These are phyloP conservation scores for Bolinopsis microptera DNA, from an alignment of 37 sponge, comb jelly and placozoan species.

Conservation along the genomic window DNA sequence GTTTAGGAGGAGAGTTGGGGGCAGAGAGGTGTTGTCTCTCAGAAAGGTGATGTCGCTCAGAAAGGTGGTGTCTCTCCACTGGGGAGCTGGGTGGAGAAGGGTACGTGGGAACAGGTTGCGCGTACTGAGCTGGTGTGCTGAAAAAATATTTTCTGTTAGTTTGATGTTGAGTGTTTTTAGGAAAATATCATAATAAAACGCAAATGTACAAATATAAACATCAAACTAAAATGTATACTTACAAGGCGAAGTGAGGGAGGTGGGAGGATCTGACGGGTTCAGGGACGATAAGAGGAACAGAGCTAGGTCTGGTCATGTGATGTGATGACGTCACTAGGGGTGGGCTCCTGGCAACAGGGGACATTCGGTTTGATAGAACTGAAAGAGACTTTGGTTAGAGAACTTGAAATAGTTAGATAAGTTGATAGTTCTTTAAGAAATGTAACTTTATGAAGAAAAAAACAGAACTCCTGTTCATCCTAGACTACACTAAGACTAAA, in stretches of 20 bases:
- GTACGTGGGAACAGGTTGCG: background rate
- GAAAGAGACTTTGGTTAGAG: no score
- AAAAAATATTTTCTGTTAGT: background rate
- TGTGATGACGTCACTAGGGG: background rate
- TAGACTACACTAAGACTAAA: no score
- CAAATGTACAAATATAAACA: background rate
- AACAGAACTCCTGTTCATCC: no score
- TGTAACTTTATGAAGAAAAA: no score
- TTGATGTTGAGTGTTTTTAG: background rate
- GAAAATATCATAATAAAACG: background rate
- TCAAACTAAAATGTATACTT: background rate
- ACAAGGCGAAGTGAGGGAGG: slow-evolving; percentile 25
- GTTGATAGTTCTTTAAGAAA: no score
- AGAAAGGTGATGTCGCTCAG: no score
- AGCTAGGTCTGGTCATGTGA: background rate
- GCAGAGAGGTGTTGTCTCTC: background rate
- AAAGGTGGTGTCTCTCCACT: background rate
- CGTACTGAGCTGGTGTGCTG: slow-evolving; percentile 40
- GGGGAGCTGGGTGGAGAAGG: slow-evolving; percentile 56
- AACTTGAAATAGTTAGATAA: no score
- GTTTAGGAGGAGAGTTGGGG: slow-evolving; percentile 16
- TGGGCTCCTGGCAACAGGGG: background rate
- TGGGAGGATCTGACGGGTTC: slow-evolving; percentile 23
- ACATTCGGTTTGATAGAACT: background rate
- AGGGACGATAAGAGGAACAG: background rate